Base-by-base conservation (phyloP, 2,888 invertebrate genomes). In the Pachymerium ferrugineum region DNA sequence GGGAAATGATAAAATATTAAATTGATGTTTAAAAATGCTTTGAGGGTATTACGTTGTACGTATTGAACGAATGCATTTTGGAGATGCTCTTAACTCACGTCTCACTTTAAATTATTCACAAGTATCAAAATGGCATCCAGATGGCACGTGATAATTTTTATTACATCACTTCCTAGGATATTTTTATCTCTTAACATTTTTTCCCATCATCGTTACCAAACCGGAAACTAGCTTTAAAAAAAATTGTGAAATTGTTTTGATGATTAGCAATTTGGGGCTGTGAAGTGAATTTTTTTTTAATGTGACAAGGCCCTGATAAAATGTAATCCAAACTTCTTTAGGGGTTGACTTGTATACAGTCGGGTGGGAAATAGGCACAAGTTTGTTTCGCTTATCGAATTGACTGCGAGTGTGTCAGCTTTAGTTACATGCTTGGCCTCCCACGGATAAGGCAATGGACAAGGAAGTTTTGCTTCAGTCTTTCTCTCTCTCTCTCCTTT, bases 351-450 rank as follows among this genome's bases (percentile, higher is more conserved):
- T 12, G 38, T 38, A 25, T 62, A 62, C 12, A 62, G 10, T 25
- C 28, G 62, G 62, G 62, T 62, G 62, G 25, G 62, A 62, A 62
- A 62, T 62, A 62, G 62, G 62, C 28, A 12, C 28, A 62, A 62
- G 62, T 62, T 62, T 62, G 62, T 62, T 62, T 62, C 62, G 62
- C 62, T 62, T 62, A 62, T 62, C 62, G 62, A 62, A 62, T 62
- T 62, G 62, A 62, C 62, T 62, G 62, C 62, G 25, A 62, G 28
- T 62, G 62, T 62, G 62, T 62, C 62, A 62, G 62, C 62, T 62
- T 62, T 62, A 62, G 62, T 62, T 62, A 62, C 62, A 62, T 62
- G 62, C 62, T 62, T 62, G 62, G 62, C 62, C 25, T 62, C 62
- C 62, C 62, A 62, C 28, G 62, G 28, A 62, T 62, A 62, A 62